Percentiles rank a stretch among this genome's conserved stretches.
Conservation (phyloP, 2,113 vertebrate genomes). For the Nibea albiflora region DNA sequence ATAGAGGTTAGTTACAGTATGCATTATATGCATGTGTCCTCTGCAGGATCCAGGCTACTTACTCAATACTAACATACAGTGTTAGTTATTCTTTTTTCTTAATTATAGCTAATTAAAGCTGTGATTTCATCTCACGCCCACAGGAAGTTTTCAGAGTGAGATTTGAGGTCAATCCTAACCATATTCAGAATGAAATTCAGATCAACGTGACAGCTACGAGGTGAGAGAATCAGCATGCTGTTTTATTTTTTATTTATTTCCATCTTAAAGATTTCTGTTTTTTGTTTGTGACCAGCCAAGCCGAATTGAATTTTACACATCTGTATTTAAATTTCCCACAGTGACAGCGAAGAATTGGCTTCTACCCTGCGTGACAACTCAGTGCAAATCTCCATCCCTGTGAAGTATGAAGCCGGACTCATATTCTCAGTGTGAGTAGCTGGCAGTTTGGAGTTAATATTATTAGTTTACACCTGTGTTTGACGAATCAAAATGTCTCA, state of each 20-base stretch:
- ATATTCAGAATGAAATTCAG: conserved; percentile 85
- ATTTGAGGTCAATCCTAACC: conserved; percentile 89
- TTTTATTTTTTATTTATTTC: neutral
- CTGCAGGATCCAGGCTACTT: no score
- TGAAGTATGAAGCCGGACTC: conserved; percentile 90
- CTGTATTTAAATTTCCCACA: conserved; percentile 66
- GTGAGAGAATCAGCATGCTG: conserved; percentile 71
- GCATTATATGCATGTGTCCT: no score
- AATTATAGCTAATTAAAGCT: neutral
- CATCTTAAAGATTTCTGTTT: neutral
- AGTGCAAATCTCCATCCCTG: conserved; percentile 86
- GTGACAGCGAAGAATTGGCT: conserved; percentile 92
- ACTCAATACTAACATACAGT: neutral
- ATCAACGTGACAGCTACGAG: conserved; percentile 89
- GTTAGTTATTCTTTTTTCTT: neutral
- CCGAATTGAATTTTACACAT: neutral
- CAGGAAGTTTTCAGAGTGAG: conserved; percentile 90
- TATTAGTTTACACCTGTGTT: no score
- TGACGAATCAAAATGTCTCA: no score
- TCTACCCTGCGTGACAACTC: conserved; percentile 87
- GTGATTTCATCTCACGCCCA: neutral
- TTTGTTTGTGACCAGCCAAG: no score
- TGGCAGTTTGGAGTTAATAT: neutral
- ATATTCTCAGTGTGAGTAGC: conserved; percentile 89
- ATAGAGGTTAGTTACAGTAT: conserved; percentile 73